Base-by-base conservation (phyloP, 2,888 invertebrate species). In the Epinotia ramella region DNA sequence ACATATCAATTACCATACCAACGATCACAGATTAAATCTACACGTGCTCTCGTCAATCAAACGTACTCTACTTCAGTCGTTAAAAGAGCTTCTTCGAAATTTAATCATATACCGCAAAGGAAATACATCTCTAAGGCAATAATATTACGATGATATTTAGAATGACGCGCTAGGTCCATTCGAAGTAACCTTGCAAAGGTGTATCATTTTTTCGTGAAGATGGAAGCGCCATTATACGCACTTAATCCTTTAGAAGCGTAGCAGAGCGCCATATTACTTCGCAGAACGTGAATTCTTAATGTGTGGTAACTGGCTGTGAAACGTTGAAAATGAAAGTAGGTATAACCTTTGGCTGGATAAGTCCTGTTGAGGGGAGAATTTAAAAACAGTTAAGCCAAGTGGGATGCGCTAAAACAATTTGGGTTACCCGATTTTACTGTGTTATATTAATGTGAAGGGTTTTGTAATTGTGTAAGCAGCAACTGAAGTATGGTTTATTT, bases 41-140 rank as follows among this genome's bases (percentile, higher is more conserved):
- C 79, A 80, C 77, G 77, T 81, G 79, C 78, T 84, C 81, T 84
- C 83, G 83, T 84, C 79, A 81, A 77, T 67, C 67, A 67, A 20
- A 40, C 78, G 80, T 77, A 80, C 57, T 20, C 20, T n/a, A 20
- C 87, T 88, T 88, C 83, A 90, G 89, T 87, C 86, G 86, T 80
- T 82, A 84, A 87, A 86, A 85, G 79, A 84, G 84, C 81, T 81
- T 80, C 59, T 75, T 77, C 77, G 83, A 83, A 83, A 82, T 81
- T 78, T 82, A 81, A 79, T 79, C 40, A 80, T 80, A 33, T 73
- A 28, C 60, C 65, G 71, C 66, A 66, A 66, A 46, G 60, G 33
- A 40, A 46, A 64, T 24, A 28, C 46, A 46, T 49, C 71, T 77
- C 77, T 84, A 80, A 77, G 66, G 7, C 53, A 73, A n/a, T 5